Evolutionary conservation across 2,113 vertebrate genomes (phyloP), one percentile per base, ranked within the genome.

Genomic region (Grantiella picta): DNA sequence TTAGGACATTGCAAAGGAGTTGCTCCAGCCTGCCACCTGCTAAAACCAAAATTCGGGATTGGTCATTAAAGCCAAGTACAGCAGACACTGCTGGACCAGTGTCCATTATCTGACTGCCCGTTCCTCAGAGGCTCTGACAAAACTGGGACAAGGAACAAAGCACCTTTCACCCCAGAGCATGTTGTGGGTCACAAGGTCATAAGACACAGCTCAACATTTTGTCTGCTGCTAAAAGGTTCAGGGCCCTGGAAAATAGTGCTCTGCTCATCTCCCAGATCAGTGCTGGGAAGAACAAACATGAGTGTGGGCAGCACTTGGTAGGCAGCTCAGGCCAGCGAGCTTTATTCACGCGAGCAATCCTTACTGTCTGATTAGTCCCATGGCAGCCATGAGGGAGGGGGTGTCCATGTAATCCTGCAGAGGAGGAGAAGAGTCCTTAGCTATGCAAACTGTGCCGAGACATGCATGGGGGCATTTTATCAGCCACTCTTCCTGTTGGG

Each of bases 161-260:
- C 82, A 94, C 89, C 89, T 92, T 92, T 95, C 90, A 96, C 89
- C 92, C 89, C 61, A 44, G 79, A 69, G 72, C 92, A 94, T 27
- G 50, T 44, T 27, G 66, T 29, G 57, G 93, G 95, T 94, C 94
- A 94, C 64, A 81, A 90, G 94, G 86, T 94, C 65, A 0, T 33
- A 92, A 59, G 29, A 71, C 64, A 64, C 42, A 82, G 85, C 59
- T 87, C 90, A 90, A 87, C 93, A 77, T 95, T 81, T 33, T 8
- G 15, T 81, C 72, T 80, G 75, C 79, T 66, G 82, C 52, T 27
- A 59, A 86, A 77, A 91, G 38, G 50, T 36, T 82, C 56, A 57
- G 50, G n/a, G 65, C 59, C 81, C 84, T 82, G 84, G 84, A 91
- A 89, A 94, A 82, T 0, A 29, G 47, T 18, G 36, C n/a, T 87